Conservation (phyloP, 2,888 invertebrate species). For the Hypomecis punctinalis region DNA sequence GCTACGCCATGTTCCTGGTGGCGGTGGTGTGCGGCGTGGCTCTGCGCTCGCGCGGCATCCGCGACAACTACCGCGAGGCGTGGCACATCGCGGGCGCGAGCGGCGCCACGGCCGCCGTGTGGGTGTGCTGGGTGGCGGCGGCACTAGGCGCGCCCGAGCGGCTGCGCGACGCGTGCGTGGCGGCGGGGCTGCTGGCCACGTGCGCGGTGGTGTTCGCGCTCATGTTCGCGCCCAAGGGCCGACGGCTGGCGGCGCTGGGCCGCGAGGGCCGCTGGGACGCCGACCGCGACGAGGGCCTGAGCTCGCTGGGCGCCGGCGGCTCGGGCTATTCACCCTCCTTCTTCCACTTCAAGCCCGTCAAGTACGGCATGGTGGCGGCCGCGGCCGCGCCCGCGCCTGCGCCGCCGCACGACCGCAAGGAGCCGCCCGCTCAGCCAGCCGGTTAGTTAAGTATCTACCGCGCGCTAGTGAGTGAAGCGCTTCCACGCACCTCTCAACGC, state of each 20-base stretch:
- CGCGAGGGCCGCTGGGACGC: slow-evolving; percentile 94
- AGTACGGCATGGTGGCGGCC: slow-evolving; percentile 88
- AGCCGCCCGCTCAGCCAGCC: slow-evolving; percentile 83
- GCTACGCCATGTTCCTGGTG: slow-evolving; percentile 94
- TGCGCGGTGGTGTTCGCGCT: slow-evolving; percentile 94
- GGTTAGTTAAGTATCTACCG: slow-evolving; percentile 84
- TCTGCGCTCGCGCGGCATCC: slow-evolving; percentile 93
- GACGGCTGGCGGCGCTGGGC: slow-evolving; percentile 96
- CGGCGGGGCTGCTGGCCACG: slow-evolving; percentile 94
- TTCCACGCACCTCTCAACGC: slow-evolving; percentile 71
- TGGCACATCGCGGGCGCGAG: slow-evolving; percentile 96
- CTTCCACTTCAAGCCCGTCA: slow-evolving; percentile 96
- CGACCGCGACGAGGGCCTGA: slow-evolving; percentile 93
- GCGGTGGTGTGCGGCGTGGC: slow-evolving; percentile 94
- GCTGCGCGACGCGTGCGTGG: slow-evolving; percentile 94
- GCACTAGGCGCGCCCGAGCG: slow-evolving; percentile 91
- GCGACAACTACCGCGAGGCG: slow-evolving; percentile 97
- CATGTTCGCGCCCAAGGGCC: slow-evolving; percentile 97
- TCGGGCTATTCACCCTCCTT: slow-evolving; percentile 96
- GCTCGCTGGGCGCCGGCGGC: slow-evolving; percentile 90
- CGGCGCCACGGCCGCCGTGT: slow-evolving; percentile 94
- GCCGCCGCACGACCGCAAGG: slow-evolving; percentile 82
- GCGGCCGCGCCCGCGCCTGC: slow-evolving; percentile 67
- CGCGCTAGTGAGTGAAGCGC: slow-evolving; percentile 79
- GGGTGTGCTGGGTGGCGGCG: slow-evolving; percentile 93